Percentiles rank a stretch among this genome's conserved stretches.
These are phyloP conservation scores for Diadophis punctatus DNA, from an alignment of 2,113 vertebrate species.

Conservation along the genomic window DNA sequence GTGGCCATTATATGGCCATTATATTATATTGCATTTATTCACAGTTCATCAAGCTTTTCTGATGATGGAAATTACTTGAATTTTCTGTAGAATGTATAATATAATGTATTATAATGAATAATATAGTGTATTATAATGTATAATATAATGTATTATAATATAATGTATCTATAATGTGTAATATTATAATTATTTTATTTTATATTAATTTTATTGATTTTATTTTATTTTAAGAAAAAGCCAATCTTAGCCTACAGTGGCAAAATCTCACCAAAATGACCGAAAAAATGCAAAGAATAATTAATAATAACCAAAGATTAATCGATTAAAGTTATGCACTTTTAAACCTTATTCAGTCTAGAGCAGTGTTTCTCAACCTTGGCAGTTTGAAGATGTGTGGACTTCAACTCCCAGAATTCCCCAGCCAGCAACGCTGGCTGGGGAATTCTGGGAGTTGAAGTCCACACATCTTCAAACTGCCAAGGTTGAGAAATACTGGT, in stretches of 20 bases:
- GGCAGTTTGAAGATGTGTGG: too few relatives aligned
- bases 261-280: rapidly evolving
- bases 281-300: not conserved
- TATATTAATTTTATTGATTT: not conserved
- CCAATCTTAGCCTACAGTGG: not conserved
- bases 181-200: not conserved
- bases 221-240: not conserved
- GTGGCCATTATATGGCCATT: not conserved
- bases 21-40: not conserved
- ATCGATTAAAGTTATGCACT: not conserved
- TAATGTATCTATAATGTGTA: not conserved
- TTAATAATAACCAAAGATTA: not conserved
- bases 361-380: too few relatives aligned
- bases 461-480: too few relatives aligned
- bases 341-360: not conserved
- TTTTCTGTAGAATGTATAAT: not conserved
- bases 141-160: too few relatives aligned
- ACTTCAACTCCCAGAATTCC: too few relatives aligned
- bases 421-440: too few relatives aligned
- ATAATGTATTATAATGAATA: too few relatives aligned
- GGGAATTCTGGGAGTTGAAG: too few relatives aligned
- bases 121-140: too few relatives aligned
- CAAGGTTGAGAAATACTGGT: too few relatives aligned
- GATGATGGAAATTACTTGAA: not conserved
- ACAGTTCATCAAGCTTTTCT: not conserved